phyloP scores from a whole-genome alignment of 2,888 invertebrate species.

The Heteromyza rotundicornis region DNA sequence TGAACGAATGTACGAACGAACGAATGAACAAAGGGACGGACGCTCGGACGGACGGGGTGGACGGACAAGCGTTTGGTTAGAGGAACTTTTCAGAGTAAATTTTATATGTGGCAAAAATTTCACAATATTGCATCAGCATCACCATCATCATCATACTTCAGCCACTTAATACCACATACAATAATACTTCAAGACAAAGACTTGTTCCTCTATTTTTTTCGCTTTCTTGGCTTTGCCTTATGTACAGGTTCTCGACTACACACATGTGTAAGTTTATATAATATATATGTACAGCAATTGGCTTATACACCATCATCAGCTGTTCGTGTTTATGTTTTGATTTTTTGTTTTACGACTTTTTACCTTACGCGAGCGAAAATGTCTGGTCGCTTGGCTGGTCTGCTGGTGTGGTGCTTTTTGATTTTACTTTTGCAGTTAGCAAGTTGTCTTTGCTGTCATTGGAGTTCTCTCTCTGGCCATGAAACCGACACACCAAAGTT shows the following conservation, averaged over 20 bases:
- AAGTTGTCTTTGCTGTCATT: not conserved
- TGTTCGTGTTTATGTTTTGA: constrained; percentile 47
- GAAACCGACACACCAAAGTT: too few species aligned
- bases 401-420: not conserved
- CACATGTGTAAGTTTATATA: not conserved
- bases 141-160: not conserved
- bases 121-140: constrained; percentile 21
- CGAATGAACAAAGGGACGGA: too few species aligned
- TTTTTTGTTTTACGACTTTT: constrained; percentile 30
- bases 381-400: not conserved
- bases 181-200: constrained; percentile 6
- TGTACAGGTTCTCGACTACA: not conserved
- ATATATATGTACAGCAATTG: not conserved
- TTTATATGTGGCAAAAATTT: constrained; percentile 10
- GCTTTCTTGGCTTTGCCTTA: not conserved
- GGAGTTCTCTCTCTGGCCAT: not conserved
- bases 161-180: constrained; percentile 30
- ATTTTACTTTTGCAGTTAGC: not conserved
- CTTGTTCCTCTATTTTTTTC: not conserved
- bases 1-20: too few species aligned
- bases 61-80: too few species aligned
- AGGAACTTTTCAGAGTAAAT: too few species aligned
- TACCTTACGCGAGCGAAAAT: not conserved
- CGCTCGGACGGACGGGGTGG: too few species aligned
- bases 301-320: constrained; percentile 38